phyloP scores from a whole-genome alignment of 2,113 vertebrate species.

The Cervus canadensis region DNA sequence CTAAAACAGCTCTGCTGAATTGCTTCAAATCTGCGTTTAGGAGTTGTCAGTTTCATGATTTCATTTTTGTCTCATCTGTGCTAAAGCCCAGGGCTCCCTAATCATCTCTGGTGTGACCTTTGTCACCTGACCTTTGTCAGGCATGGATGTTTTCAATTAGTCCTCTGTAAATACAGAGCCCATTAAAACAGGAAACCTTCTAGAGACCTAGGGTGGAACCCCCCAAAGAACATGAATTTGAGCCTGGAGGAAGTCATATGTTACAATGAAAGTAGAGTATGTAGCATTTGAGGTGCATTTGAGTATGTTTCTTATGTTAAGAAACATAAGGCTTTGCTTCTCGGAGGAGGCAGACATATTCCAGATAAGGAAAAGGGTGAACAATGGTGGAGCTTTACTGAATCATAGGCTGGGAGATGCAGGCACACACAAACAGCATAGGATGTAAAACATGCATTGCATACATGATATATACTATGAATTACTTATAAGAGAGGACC shows the following conservation, averaged over 20 bases:
- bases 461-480: neutral
- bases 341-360: neutral
- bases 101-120: neutral
- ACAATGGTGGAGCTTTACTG: neutral
- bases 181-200: constrained; percentile 22
- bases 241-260: neutral
- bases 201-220: neutral
- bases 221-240: neutral
- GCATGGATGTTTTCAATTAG: constrained; percentile 22
- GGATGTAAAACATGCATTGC: neutral
- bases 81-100: neutral
- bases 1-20: constrained; percentile 35
- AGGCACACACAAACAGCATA: fast-evolving
- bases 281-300: neutral
- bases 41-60: constrained; percentile 1
- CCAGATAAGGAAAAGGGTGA: neutral
- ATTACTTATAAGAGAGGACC: neutral
- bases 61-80: neutral
- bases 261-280: neutral
- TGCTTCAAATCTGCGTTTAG: neutral
- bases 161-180: constrained; percentile 2
- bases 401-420: neutral
- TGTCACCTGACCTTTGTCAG: constrained; percentile 21
- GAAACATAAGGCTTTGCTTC: neutral
- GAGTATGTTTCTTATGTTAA: neutral